Evolutionary conservation across 2,113 vertebrate species (phyloP).

Genomic region (Nycticryphes semicollaris): DNA sequence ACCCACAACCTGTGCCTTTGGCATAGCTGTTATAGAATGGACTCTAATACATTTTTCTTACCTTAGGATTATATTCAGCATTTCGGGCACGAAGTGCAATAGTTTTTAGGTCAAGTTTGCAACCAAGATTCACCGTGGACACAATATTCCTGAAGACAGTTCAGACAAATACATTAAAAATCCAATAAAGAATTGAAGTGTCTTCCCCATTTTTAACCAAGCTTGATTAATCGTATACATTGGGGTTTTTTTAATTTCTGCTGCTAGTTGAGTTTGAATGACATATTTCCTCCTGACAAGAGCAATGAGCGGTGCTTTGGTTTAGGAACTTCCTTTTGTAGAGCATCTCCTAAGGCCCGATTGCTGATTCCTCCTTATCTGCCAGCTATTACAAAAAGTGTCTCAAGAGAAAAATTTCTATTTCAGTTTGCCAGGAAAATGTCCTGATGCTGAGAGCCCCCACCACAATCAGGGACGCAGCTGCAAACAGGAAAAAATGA

Average conservation of each 20-base stretch:
- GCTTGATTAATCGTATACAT: neutral
- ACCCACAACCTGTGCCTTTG: neutral
- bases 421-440: neutral
- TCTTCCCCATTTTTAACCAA: neutral
- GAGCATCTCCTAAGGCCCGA: neutral
- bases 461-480: neutral
- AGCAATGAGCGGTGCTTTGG: neutral
- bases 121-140: slow-evolving; percentile 97
- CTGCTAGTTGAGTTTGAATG: neutral
- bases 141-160: slow-evolving; percentile 90
- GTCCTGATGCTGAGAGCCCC: neutral
- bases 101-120: slow-evolving; percentile 98
- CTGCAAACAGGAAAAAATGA: neutral
- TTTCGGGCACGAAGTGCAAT: slow-evolving; percentile 98
- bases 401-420: neutral
- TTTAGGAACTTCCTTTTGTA: neutral
- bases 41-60: slow-evolving; percentile 62
- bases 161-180: slow-evolving; percentile 26
- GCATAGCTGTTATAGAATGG: neutral
- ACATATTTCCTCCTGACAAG: neutral
- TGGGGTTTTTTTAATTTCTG: neutral
- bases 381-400: neutral
- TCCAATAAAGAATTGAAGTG: neutral
- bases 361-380: neutral
- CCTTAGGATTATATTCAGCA: slow-evolving; percentile 99